Evolutionary conservation across 2,797 vertebrate species (phyloP).

Genomic region (Neosalanx taihuensis): DNA sequence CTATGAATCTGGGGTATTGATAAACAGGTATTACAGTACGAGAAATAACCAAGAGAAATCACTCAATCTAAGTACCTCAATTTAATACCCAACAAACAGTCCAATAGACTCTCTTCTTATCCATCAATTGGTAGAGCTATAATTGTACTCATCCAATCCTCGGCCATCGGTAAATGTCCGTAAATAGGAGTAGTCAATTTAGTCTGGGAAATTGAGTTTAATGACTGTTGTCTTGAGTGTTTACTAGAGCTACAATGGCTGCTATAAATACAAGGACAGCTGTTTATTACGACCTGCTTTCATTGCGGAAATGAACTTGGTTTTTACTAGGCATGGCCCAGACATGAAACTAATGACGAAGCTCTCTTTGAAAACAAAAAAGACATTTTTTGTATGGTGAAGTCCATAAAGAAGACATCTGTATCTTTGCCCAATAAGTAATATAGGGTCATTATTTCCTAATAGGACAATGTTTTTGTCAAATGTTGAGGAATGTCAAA

Average conservation of each 20-base stretch:
- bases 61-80: too few relatives aligned
- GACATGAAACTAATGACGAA: conserved; percentile 25
- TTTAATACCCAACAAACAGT: too few relatives aligned
- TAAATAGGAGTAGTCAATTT: conserved; percentile 18
- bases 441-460: too few relatives aligned
- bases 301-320: conserved; percentile 36
- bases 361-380: conserved; percentile 37
- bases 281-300: conserved; percentile 37
- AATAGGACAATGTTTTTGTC: too few relatives aligned
- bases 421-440: too few relatives aligned
- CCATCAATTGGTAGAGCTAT: conserved; percentile 28
- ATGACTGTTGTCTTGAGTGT: conserved; percentile 35
- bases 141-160: conserved; percentile 33
- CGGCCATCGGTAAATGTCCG: conserved; percentile 24
- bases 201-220: conserved; percentile 27
- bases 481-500: too few relatives aligned
- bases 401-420: conserved; percentile 11
- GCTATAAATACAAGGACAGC: conserved; percentile 57
- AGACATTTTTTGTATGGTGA: conserved; percentile 33
- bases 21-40: conserved; percentile 1
- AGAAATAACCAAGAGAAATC: too few relatives aligned
- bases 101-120: not conserved
- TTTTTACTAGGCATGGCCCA: conserved; percentile 23
- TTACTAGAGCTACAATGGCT: conserved; percentile 36
- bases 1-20: conserved; percentile 57